These are phyloP conservation scores for Prunella himalayana DNA, from an alignment of 2,113 vertebrate genomes.

Conservation along the genomic window DNA sequence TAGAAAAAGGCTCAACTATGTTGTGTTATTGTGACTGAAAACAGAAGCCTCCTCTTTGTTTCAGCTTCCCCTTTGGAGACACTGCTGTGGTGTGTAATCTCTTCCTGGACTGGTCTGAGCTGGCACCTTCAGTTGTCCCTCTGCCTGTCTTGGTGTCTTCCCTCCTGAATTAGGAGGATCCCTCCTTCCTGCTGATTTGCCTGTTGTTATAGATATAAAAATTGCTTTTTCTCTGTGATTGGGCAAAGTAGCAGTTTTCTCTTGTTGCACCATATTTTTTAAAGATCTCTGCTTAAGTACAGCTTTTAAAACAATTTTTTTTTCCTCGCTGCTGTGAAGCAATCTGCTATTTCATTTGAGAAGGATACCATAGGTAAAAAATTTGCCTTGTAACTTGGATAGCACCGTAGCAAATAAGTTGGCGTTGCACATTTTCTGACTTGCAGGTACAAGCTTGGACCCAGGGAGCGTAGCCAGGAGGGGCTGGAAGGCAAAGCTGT, in stretches of 20 bases:
- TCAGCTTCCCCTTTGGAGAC: not conserved
- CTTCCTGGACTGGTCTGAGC: not conserved
- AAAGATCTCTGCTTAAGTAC: not conserved
- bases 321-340: not conserved
- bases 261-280: not conserved
- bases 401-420: slow-evolving; percentile 45
- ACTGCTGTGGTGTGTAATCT: not conserved
- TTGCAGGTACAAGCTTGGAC: slow-evolving; percentile 64
- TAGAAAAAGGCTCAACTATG: not conserved
- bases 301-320: not conserved
- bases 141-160: not conserved
- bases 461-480: slow-evolving; percentile 57
- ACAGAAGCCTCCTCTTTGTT: not conserved
- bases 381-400: slow-evolving; percentile 54
- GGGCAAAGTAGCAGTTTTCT: not conserved
- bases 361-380: not conserved
- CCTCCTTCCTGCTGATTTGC: not conserved
- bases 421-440: slow-evolving; percentile 49
- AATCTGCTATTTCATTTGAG: not conserved
- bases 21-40: not conserved
- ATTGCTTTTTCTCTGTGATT: not conserved
- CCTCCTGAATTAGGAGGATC: not conserved
- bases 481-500: slow-evolving; percentile 53
- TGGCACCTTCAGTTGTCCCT: not conserved
- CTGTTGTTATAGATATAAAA: not conserved